Percentiles rank a stretch among this genome's conserved stretches.
phyloP scores from a whole-genome alignment of 2,797 vertebrate species.

The Anniella stebbinsi region DNA sequence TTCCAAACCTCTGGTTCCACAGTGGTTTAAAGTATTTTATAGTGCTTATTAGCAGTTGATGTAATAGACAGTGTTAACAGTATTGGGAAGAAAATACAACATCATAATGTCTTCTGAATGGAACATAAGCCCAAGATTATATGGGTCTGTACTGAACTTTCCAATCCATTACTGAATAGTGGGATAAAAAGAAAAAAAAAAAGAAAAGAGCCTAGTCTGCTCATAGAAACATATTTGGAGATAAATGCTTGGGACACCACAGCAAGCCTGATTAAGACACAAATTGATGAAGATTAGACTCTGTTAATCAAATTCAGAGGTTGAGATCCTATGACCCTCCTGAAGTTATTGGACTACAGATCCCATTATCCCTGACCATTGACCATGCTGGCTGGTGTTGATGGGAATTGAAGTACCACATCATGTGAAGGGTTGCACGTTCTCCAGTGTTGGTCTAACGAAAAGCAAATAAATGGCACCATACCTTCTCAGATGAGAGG shows the following conservation, averaged over 20 bases:
- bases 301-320: too few relatives aligned
- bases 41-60: neutral
- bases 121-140: constrained; percentile 13
- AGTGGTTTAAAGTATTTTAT: neutral
- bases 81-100: neutral
- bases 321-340: too few relatives aligned
- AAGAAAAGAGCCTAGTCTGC: neutral
- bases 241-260: neutral
- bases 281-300: neutral
- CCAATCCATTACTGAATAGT: constrained; percentile 31
- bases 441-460: neutral
- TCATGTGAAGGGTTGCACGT: too few relatives aligned
- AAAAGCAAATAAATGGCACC: neutral
- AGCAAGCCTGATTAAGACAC: neutral
- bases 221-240: neutral
- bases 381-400: too few relatives aligned
- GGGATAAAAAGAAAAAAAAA: neutral
- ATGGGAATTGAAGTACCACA: too few relatives aligned
- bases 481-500: neutral
- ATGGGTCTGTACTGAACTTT: neutral
- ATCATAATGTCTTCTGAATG: neutral
- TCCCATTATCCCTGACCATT: too few relatives aligned
- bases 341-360: too few relatives aligned
- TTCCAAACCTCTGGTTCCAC: neutral
- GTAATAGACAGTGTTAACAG: neutral